These are phyloP conservation scores for Phodopus roborovskii DNA, from an alignment of 2,113 vertebrate species.

Conservation along the genomic window DNA sequence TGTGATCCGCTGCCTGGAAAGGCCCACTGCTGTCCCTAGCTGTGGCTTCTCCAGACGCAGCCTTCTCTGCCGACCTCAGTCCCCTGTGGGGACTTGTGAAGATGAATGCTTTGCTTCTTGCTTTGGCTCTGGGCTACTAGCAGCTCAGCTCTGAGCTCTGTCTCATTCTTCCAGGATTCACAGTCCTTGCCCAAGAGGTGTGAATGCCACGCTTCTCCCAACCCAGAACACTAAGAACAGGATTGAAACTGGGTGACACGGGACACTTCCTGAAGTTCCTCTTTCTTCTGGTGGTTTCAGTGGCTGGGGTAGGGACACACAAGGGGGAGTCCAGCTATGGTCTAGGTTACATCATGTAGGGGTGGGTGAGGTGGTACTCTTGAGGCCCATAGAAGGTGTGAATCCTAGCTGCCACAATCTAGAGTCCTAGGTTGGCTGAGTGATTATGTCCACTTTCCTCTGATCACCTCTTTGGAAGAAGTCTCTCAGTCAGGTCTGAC, in stretches of 20 bases:
- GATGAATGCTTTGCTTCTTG: rapidly evolving
- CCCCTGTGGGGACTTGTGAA: rapidly evolving
- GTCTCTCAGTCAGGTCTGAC: not conserved
- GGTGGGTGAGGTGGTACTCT: rapidly evolving
- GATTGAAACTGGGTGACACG: slow-evolving; percentile 52
- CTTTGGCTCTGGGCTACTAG: not conserved
- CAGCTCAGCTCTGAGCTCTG: not conserved
- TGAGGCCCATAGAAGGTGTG: not conserved
- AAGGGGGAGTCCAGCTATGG: not conserved
- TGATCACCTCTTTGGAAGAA: not conserved
- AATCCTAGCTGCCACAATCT: rapidly evolving
- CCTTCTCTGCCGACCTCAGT: not conserved
- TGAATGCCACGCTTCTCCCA: not conserved
- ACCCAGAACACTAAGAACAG: slow-evolving; percentile 42
- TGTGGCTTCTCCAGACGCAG: not conserved
- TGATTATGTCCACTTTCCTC: not conserved
- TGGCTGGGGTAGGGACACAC: not conserved
- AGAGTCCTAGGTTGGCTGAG: not conserved
- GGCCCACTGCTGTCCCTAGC: not conserved
- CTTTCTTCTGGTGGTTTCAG: slow-evolving; percentile 59
- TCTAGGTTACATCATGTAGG: not conserved
- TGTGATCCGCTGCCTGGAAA: not conserved
- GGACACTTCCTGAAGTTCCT: slow-evolving; percentile 54
- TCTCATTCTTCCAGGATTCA: not conserved
- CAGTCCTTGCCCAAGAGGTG: not conserved